Evolutionary conservation across 64 coral and sea anemone species (phyloP).

Genomic region (Platygyra sinensis): DNA sequence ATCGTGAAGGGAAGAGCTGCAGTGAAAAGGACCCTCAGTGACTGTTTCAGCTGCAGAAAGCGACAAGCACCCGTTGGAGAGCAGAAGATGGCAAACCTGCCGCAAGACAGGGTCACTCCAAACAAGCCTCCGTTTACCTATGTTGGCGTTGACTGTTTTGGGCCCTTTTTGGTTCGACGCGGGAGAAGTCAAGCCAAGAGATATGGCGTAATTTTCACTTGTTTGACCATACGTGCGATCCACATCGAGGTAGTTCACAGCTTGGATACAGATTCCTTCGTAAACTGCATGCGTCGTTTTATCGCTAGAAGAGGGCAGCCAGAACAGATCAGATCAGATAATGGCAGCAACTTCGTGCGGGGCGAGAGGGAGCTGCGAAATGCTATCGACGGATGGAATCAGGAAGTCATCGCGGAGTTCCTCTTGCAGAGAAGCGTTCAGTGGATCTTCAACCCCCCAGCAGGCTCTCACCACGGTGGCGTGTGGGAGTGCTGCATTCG

Average conservation of each 20-base stretch:
- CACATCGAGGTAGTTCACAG: constrained; percentile 50
- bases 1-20: constrained; percentile 39
- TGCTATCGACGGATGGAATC: constrained; percentile 18
- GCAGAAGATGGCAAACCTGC: constrained; percentile 58
- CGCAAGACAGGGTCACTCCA: constrained; percentile 22
- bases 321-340: constrained; percentile 24
- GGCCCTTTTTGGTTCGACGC: constrained; percentile 39
- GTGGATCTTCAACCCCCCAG: constrained; percentile 37
- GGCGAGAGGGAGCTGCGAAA: background rate
- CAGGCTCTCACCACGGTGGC: constrained; percentile 1
- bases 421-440: constrained; percentile 38
- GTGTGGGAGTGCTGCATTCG: background rate
- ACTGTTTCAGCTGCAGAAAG: constrained; percentile 38
- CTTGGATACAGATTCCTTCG: constrained; percentile 47
- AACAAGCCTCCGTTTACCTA: constrained; percentile 13
- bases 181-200: constrained; percentile 42
- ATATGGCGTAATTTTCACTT: constrained; percentile 42
- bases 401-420: constrained; percentile 4
- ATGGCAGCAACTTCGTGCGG: constrained; percentile 16
- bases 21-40: constrained; percentile 21
- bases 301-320: constrained; percentile 18
- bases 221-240: constrained; percentile 38
- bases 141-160: constrained; percentile 54
- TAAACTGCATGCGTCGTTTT: constrained; percentile 33
- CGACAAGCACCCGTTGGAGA: constrained; percentile 20